Conservation (phyloP, 1,140 invertebrate species). For the Steinernema khuongi region DNA sequence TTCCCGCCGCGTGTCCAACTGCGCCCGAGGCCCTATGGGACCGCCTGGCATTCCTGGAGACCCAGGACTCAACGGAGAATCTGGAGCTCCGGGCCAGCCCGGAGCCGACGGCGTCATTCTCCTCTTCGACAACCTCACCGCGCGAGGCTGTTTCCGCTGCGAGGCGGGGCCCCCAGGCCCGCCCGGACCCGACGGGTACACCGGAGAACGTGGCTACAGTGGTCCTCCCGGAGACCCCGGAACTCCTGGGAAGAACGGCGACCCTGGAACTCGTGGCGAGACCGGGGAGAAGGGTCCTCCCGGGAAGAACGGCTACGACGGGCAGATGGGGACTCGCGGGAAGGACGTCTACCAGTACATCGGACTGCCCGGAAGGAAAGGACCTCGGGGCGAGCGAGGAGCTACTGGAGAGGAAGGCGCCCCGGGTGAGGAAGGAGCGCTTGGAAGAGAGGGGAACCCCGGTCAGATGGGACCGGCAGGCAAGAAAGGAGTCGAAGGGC, state of each 20-base stretch:
- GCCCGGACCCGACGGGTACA: background rate
- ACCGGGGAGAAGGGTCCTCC: background rate
- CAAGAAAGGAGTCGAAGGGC: background rate
- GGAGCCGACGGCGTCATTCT: background rate
- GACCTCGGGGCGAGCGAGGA: background rate
- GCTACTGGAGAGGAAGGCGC: background rate
- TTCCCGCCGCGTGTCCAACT: background rate
- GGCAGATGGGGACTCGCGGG: background rate
- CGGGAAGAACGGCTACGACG: background rate
- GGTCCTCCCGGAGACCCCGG: background rate
- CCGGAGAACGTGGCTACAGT: background rate
- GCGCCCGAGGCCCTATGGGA: background rate
- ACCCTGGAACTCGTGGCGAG: background rate
- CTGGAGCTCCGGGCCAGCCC: background rate
- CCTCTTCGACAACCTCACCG: background rate
- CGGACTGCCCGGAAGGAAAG: background rate
- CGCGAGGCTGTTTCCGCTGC: background rate
- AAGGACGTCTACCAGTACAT: background rate
- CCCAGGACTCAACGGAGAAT: background rate
- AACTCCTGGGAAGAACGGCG: background rate
- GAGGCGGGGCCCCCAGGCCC: background rate
- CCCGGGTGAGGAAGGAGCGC: background rate
- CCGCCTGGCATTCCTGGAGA: background rate
- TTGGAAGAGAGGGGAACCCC: background rate
- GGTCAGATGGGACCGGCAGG: background rate